A percentile compares a stretch with the other conserved stretches of the same genome.
Conservation (phyloP, 2,888 invertebrate species). For the Pyrocoelia pectoralis region DNA sequence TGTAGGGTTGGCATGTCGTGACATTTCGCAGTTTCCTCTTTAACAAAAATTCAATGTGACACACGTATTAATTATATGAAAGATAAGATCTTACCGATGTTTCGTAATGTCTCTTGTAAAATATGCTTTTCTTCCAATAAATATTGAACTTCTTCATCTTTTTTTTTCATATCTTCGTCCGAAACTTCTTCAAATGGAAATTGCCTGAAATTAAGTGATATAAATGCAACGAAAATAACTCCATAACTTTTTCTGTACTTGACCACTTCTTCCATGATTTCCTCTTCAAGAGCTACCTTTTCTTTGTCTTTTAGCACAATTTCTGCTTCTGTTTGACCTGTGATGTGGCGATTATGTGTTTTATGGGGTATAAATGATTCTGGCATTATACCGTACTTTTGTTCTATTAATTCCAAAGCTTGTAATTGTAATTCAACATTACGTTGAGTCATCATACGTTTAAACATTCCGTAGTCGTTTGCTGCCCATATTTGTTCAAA, state of each 20-base stretch:
- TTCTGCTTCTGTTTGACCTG: slow-evolving; percentile 36
- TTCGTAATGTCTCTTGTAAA: slow-evolving; percentile 53
- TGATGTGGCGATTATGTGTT: slow-evolving; percentile 42
- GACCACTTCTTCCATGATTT: slow-evolving; percentile 59
- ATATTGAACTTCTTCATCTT: slow-evolving; percentile 50
- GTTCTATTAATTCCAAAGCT: slow-evolving; percentile 84
- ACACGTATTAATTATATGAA: neutral
- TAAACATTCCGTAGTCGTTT: slow-evolving; percentile 89
- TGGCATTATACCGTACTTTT: slow-evolving; percentile 74
- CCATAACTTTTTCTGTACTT: slow-evolving; percentile 47
- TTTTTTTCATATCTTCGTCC: slow-evolving; percentile 36
- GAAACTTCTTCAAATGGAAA: slow-evolving; percentile 46
- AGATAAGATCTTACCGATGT: slow-evolving; percentile 47
- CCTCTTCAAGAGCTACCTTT: slow-evolving; percentile 51
- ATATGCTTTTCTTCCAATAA: slow-evolving; percentile 55
- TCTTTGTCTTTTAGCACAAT: neutral
- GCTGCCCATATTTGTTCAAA: slow-evolving; percentile 91
- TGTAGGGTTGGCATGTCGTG: slow-evolving; percentile 15
- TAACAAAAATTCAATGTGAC: neutral
- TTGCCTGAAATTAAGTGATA: slow-evolving; percentile 45
- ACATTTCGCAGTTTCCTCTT: slow-evolving; percentile 19
- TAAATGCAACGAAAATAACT: slow-evolving; percentile 14
- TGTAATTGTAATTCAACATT: slow-evolving; percentile 91
- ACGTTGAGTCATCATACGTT: slow-evolving; percentile 91
- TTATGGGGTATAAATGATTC: slow-evolving; percentile 66